Evolutionary conservation across 2,797 vertebrate genomes (phyloP).

Genomic region (Malacoraja senta): DNA sequence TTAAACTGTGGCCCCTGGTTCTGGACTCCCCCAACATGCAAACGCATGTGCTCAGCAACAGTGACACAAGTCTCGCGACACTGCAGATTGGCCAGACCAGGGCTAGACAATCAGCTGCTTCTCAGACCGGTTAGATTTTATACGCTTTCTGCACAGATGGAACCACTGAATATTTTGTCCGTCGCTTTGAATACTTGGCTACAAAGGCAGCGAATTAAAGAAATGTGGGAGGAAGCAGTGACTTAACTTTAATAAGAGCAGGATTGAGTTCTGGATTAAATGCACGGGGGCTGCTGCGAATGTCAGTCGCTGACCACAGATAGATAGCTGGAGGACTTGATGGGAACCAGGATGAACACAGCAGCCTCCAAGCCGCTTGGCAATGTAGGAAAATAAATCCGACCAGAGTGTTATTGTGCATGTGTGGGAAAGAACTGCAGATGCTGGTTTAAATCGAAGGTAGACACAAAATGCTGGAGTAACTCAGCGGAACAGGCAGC

Average conservation of each 20-base stretch:
- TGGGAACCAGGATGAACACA: background rate
- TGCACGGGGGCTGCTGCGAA: background rate
- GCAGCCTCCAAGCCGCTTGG: background rate
- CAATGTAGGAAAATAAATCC: background rate
- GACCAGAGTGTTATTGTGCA: background rate
- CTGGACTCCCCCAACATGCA: too few species aligned
- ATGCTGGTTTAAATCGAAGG: too few species aligned
- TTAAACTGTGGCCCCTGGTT: too few species aligned
- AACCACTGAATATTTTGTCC: constrained; percentile 3
- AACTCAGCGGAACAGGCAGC: too few species aligned
- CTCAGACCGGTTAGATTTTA: background rate
- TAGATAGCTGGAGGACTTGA: background rate
- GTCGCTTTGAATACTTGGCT: constrained; percentile 30
- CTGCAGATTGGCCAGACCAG: background rate
- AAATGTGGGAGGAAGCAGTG: constrained; percentile 21
- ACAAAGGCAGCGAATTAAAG: constrained; percentile 8
- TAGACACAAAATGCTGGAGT: too few species aligned
- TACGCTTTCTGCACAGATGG: constrained; percentile 19
- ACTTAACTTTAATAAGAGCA: background rate
- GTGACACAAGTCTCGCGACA: background rate
- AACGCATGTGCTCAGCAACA: background rate
- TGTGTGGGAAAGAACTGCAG: too few species aligned
- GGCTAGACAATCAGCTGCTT: constrained; percentile 6
- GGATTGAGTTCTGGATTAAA: background rate
- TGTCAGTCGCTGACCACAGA: background rate